Conservation (phyloP, 2,113 vertebrate genomes). For the Rhea pennata region DNA sequence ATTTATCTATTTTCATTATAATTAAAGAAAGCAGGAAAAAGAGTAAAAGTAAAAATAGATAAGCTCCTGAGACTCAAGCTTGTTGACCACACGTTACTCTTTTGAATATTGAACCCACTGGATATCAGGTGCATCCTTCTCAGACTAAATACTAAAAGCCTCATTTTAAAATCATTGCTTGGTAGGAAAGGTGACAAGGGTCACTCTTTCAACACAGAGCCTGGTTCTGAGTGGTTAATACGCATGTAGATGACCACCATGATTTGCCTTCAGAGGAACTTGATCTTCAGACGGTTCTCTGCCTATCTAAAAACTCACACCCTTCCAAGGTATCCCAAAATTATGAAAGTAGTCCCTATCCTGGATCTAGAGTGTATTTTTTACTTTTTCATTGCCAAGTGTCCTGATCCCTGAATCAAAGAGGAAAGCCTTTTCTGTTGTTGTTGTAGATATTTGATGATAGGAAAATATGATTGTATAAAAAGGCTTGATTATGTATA, state of each 20-base stretch:
- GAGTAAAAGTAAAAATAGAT: background rate
- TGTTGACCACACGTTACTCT: background rate
- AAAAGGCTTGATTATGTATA: background rate
- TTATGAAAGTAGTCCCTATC: background rate
- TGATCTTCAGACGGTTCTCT: background rate
- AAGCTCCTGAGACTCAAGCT: background rate
- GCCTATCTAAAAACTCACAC: background rate
- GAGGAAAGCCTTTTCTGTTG: background rate
- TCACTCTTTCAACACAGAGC: background rate
- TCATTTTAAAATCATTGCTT: background rate
- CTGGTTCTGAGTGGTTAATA: background rate
- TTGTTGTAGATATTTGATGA: background rate
- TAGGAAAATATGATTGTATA: slow-evolving; percentile 6
- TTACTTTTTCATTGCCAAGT: background rate
- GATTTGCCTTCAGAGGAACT: background rate
- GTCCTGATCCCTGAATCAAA: background rate
- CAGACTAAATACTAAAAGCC: background rate
- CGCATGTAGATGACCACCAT: background rate
- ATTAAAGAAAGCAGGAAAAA: background rate
- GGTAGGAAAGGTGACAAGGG: background rate
- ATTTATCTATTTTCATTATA: background rate
- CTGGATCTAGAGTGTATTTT: background rate
- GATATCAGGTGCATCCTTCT: background rate
- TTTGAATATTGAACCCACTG: background rate
- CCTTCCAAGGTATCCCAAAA: background rate